Base-by-base conservation (phyloP, 2,888 invertebrate genomes). In the Tenthredo mesomela region DNA sequence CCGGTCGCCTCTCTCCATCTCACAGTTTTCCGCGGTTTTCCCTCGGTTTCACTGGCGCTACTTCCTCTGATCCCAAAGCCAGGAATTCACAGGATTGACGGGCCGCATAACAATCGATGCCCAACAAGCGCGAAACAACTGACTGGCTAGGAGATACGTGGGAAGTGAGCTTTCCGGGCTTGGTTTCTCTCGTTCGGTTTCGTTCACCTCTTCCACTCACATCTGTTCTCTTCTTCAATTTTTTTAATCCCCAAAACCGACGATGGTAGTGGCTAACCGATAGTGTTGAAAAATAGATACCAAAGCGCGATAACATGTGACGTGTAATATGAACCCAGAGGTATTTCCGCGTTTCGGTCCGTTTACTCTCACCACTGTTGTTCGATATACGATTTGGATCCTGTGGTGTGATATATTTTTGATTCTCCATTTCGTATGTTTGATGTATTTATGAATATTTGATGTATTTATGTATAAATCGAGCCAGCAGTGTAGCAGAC, bases 41-140 rank as follows among this genome's bases (percentile, higher is more conserved):
- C 37, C 33, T 70, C 82, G 82, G 70, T 70, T 82, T 82, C 50
- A 82, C 70, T 37, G 67, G 67, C 67, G 67, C 54, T 67, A 82
- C 67, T 43, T 29, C 29, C 29, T 54, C 78, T 61, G 82, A 82
- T 61, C 82, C 82, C 70, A 82, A 70, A 70, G 47, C 82, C 82
- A 47, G 43, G 65, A 58, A 80, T 80, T 80, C 80, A 65, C 80
- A 25, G 65, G 82, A 82, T 82, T 82, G 82, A 82, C 82, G 82
- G 70, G 82, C 82, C 67, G 82, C 82, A 82, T 82, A 65, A 82
- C 82, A 82, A 82, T 82, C 82, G 82, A 82, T 82, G 82, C 82
- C 82, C 70, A 82, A 82, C 82, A 82, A 82, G 67, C 82, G 43
- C 67, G 65, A 82, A 82, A 82, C 82, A 82, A 82, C 82, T 33